Percentiles rank a stretch among this genome's conserved stretches.
Evolutionary conservation across 2,797 vertebrate species (phyloP).

Genomic region (Zonotrichia albicollis): DNA sequence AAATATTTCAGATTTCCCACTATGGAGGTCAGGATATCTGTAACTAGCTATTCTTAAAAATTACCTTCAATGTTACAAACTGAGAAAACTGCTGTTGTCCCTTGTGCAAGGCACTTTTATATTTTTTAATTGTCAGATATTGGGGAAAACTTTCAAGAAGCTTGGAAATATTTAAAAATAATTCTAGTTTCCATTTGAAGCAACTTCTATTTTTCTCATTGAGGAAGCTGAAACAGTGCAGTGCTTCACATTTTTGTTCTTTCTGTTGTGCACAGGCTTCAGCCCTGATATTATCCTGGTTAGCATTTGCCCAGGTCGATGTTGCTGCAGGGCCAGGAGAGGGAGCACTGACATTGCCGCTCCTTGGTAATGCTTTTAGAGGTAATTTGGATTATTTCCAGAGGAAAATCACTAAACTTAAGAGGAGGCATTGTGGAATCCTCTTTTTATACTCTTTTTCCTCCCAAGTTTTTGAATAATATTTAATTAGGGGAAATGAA

Average conservation of each 20-base stretch:
- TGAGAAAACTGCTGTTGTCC: neutral
- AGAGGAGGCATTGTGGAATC: neutral
- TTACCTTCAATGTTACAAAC: neutral
- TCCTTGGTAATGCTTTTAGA: neutral
- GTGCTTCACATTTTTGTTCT: neutral
- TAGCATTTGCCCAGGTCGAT: neutral
- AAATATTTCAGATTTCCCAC: neutral
- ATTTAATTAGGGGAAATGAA: neutral
- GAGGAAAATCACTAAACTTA: neutral
- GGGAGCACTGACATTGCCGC: conserved; percentile 65
- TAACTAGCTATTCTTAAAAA: neutral
- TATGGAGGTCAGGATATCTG: neutral
- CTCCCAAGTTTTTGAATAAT: neutral
- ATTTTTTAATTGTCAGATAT: neutral
- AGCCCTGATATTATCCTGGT: neutral
- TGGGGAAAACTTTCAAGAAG: neutral
- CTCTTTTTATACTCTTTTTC: neutral
- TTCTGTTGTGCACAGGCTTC: neutral
- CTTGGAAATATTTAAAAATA: neutral
- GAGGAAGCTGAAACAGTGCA: neutral
- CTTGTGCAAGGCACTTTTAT: neutral
- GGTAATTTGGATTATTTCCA: neutral
- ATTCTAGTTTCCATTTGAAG: neutral
- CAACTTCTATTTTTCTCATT: neutral
- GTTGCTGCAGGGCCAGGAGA: conserved; percentile 64